Conservation (phyloP, 2,113 vertebrate species). For the Protomyctophum bolini region DNA sequence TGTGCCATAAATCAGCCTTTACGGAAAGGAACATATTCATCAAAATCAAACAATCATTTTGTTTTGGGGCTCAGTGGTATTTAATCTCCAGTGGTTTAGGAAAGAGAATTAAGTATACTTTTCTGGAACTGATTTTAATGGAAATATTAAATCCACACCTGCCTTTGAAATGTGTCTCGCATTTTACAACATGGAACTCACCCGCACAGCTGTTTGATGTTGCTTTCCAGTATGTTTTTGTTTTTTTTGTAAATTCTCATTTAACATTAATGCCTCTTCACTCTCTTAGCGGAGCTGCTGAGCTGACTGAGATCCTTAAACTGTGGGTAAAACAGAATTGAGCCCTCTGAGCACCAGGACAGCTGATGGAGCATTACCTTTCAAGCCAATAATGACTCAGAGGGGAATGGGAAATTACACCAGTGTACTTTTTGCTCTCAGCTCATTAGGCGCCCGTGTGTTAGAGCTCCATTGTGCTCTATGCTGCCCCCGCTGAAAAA, state of each 20-base stretch:
- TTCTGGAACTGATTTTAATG: slow-evolving; percentile 43
- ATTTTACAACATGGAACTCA: slow-evolving; percentile 15
- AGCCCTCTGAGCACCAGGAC: slow-evolving; percentile 1
- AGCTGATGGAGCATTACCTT: neutral
- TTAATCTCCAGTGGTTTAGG: slow-evolving; percentile 11
- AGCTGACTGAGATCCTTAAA: slow-evolving; percentile 33
- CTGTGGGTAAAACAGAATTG: neutral
- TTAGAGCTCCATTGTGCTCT: no score
- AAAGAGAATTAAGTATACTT: slow-evolving; percentile 34
- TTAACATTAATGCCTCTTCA: slow-evolving; percentile 47
- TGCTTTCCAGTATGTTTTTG: slow-evolving; percentile 44
- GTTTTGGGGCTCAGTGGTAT: slow-evolving; percentile 10
- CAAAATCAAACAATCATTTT: neutral
- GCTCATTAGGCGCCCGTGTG: no score
- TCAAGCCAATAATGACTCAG: neutral
- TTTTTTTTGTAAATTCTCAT: slow-evolving; percentile 45
- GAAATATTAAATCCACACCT: slow-evolving; percentile 48
- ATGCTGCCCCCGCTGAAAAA: no score
- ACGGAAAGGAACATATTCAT: neutral
- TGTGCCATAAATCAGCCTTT: neutral
- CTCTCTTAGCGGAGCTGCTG: slow-evolving; percentile 34
- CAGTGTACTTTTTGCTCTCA: no score
- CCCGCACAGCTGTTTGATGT: slow-evolving; percentile 51
- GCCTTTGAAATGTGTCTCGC: slow-evolving; percentile 47
- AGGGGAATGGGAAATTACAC: neutral